Conservation (phyloP, 2,888 invertebrate genomes). For the Eumacrocentrus americanus region DNA sequence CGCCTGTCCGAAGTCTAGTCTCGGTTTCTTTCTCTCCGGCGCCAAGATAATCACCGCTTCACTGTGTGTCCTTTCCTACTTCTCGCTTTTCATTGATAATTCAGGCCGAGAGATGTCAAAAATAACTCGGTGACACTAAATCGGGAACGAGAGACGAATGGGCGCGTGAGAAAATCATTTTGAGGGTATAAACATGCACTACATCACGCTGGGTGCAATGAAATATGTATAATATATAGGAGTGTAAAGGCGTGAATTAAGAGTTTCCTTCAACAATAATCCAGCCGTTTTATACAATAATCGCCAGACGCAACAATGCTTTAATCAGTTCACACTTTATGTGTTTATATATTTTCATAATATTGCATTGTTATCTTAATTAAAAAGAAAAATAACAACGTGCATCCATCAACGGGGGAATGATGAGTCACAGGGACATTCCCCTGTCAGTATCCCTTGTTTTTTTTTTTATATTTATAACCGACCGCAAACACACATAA, state of each 20-base stretch:
- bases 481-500: slow-evolving; percentile 8
- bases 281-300: too few relatives aligned
- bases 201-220: too few relatives aligned
- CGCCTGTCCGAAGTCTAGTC: slow-evolving; percentile 28
- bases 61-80: background rate
- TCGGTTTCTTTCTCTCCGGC: slow-evolving; percentile 23
- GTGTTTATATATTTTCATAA: background rate
- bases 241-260: background rate
- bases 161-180: too few relatives aligned
- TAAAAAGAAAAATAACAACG: slow-evolving; percentile 17
- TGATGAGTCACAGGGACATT: slow-evolving; percentile 22
- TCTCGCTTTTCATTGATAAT: slow-evolving; percentile 18
- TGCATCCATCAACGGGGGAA: slow-evolving; percentile 3
- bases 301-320: slow-evolving; percentile 20
- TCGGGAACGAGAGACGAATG: background rate
- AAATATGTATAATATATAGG: background rate
- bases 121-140: background rate
- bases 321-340: slow-evolving; percentile 11
- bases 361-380: slow-evolving; percentile 16
- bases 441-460: slow-evolving; percentile 14
- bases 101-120: background rate
- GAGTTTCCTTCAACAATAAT: too few relatives aligned
- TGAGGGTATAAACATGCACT: too few relatives aligned
- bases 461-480: slow-evolving; percentile 12
- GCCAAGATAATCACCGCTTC: slow-evolving; percentile 25